A percentile compares a stretch with the other conserved stretches of the same genome.
These are phyloP conservation scores for Chymomyza caudatula DNA, from an alignment of 2,888 invertebrate genomes.

Conservation along the genomic window DNA sequence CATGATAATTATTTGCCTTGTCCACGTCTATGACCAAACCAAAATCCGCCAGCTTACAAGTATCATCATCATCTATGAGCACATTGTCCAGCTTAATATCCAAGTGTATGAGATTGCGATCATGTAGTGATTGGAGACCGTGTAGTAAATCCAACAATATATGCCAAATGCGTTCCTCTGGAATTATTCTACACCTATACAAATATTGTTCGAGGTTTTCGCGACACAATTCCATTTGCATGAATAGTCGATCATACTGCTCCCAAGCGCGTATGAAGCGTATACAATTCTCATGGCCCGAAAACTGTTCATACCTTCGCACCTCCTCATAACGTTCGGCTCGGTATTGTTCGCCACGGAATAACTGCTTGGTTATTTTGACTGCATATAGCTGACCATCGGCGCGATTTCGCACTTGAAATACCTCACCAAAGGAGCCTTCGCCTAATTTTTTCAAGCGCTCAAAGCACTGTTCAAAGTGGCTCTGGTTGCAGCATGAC, in stretches of 20 bases:
- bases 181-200: conserved; percentile 80
- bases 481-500: conserved; percentile 77
- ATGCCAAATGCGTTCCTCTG: conserved; percentile 83
- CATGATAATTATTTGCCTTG: conserved; percentile 80
- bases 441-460: conserved; percentile 82
- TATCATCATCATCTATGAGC: conserved; percentile 82
- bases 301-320: conserved; percentile 83
- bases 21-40: conserved; percentile 84
- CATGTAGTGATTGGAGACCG: conserved; percentile 84
- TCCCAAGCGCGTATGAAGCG: conserved; percentile 86
- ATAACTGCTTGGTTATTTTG: conserved; percentile 83
- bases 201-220: conserved; percentile 82
- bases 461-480: conserved; percentile 85
- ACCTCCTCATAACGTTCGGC: conserved; percentile 82
- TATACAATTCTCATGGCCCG: conserved; percentile 84
- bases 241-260: conserved; percentile 83
- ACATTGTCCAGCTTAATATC: conserved; percentile 90
- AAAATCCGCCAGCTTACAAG: conserved; percentile 86
- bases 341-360: conserved; percentile 81
- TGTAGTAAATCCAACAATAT: conserved; percentile 82
- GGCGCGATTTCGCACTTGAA: conserved; percentile 82
- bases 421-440: conserved; percentile 88
- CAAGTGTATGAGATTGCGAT: conserved; percentile 83
- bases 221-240: conserved; percentile 85
- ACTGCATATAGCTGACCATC: conserved; percentile 85